Evolutionary conservation across 2,113 vertebrate genomes (phyloP), one percentile per base, ranked within the genome.

Genomic region (Garra rufa): DNA sequence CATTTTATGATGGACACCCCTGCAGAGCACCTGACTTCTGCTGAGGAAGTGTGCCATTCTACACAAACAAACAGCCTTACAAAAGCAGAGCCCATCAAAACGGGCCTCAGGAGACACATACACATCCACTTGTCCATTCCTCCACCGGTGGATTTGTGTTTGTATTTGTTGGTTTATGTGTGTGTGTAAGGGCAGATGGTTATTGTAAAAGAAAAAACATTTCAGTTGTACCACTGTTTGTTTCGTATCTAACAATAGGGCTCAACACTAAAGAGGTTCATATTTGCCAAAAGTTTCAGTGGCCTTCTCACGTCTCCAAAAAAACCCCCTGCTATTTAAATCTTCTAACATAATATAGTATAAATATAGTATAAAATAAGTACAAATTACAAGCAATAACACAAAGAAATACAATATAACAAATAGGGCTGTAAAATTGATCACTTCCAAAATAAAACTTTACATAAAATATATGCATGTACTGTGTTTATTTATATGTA

Each of bases 81-180:
- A 90, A 89, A 91, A 50, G 83, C 87, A 85, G 88, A 86, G 78
- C 38, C 52, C 59, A 69, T 88, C 80, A 86, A 69, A 91, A 83
- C 85, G 65, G 17, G 15, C 78, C 61, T 80, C 78, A 46, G 78
- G 78, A 67, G 38, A 79, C 34, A 0, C 59, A 21, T 19, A 9
- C 26, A 48, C 38, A 79, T 80, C 17, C 61, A 34, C 59, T 67
- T 67, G 57, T 14, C 59, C 59, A 48, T 46, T 80, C 17, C 17
- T 46, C 13, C 38, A 17, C 55, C 9, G 30, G 52, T 52, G 69
- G 26, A 67, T n/a, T 34, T 76, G 28, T 65, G 61, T 41, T 15
- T 76, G 71, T 28, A n/a, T 46, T 57, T 65, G 17, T 21, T 26
- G 24, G 30, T 79, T 11, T 61, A 48, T 80, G 38, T 76, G 75